Percentiles rank a stretch among this genome's conserved stretches.
These are phyloP conservation scores for Zaprionus taronus DNA, from an alignment of 1,140 invertebrate genomes.

Conservation along the genomic window DNA sequence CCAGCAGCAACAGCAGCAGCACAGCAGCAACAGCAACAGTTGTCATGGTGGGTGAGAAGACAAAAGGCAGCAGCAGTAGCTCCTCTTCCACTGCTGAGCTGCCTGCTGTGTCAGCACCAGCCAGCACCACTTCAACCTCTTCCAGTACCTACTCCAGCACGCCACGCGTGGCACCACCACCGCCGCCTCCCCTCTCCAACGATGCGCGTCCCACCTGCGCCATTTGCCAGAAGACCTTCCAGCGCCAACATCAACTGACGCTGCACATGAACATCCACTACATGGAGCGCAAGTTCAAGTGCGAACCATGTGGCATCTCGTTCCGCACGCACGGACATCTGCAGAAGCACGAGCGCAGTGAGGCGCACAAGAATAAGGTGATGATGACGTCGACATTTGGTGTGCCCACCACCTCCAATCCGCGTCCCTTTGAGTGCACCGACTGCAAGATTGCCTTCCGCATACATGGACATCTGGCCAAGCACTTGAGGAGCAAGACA, in stretches of 20 bases:
- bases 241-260: slow-evolving; percentile 94
- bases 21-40: background rate
- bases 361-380: slow-evolving; percentile 96
- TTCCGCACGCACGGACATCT: slow-evolving; percentile 96
- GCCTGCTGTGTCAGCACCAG: background rate
- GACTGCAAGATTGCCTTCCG: slow-evolving; percentile 98
- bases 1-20: background rate
- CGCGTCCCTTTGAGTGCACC: slow-evolving; percentile 96
- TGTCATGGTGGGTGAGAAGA: slow-evolving; percentile 75
- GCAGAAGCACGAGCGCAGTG: slow-evolving; percentile 95
- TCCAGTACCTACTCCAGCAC: slow-evolving; percentile 12
- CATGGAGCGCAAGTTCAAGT: slow-evolving; percentile 95
- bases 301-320: slow-evolving; percentile 95
- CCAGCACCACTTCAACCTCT: background rate
- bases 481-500: slow-evolving; percentile 98
- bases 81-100: slow-evolving; percentile 45
- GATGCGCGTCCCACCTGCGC: slow-evolving; percentile 93
- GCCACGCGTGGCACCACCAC: slow-evolving; percentile 51
- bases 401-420: slow-evolving; percentile 93
- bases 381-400: slow-evolving; percentile 94
- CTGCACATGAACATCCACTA: slow-evolving; percentile 98
- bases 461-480: slow-evolving; percentile 97
- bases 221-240: slow-evolving; percentile 96
- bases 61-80: slow-evolving; percentile 43
- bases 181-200: slow-evolving; percentile 74